Evolutionary conservation across 2,797 vertebrate genomes (phyloP).

Genomic region (Sebastes goodei): DNA sequence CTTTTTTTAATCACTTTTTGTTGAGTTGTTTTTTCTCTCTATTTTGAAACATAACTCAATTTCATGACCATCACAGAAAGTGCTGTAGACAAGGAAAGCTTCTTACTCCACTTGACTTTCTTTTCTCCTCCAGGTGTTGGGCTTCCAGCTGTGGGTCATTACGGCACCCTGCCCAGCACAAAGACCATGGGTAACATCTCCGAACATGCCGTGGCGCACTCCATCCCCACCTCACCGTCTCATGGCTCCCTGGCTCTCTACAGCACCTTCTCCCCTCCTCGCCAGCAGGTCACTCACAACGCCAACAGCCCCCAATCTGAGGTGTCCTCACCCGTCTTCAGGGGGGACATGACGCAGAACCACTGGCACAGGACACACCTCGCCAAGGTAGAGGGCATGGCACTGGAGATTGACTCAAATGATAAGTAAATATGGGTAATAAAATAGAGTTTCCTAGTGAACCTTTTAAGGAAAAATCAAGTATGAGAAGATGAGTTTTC

Average conservation of each 20-base stretch:
- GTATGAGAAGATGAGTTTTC: neutral
- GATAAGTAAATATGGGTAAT: neutral
- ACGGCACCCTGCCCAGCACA: slow-evolving; percentile 86
- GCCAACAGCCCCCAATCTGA: slow-evolving; percentile 79
- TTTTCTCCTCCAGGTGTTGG: neutral
- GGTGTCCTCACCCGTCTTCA: slow-evolving; percentile 86
- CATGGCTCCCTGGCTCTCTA: slow-evolving; percentile 88
- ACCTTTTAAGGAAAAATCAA: neutral
- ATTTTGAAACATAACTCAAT: neutral
- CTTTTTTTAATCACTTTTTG: neutral
- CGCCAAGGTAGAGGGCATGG: slow-evolving; percentile 50
- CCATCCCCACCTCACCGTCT: slow-evolving; percentile 92
- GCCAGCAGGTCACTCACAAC: slow-evolving; percentile 67
- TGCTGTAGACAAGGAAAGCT: neutral
- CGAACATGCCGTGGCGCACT: slow-evolving; percentile 81
- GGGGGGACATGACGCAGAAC: slow-evolving; percentile 87
- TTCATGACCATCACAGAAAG: neutral
- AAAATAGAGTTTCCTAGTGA: neutral
- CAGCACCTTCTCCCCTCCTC: slow-evolving; percentile 87
- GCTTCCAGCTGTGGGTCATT: slow-evolving; percentile 81
- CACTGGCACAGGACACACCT: slow-evolving; percentile 82
- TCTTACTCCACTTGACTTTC: neutral
- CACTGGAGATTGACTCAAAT: neutral
- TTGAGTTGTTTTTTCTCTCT: neutral
- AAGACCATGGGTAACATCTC: slow-evolving; percentile 90